These are phyloP conservation scores for Arvicanthis niloticus DNA, from an alignment of 2,113 vertebrate species.

Conservation along the genomic window DNA sequence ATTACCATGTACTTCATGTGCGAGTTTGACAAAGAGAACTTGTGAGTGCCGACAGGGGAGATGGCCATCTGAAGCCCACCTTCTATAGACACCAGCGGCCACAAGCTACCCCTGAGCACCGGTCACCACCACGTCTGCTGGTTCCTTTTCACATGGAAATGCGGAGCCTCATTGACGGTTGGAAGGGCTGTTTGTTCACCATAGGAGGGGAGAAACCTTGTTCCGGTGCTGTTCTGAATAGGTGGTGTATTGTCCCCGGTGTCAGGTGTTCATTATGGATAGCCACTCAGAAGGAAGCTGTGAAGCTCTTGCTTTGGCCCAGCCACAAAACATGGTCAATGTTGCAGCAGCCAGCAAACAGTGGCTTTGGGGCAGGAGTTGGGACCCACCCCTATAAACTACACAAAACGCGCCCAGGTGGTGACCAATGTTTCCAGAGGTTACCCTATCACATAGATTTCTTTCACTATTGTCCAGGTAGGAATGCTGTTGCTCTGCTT, in stretches of 20 bases:
- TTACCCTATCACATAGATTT: neutral
- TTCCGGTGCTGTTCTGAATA: neutral
- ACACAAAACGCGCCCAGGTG: neutral
- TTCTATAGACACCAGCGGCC: neutral
- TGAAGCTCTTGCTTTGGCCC: neutral
- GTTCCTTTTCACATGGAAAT: neutral
- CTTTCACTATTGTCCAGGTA: neutral
- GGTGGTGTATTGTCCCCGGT: neutral
- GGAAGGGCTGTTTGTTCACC: neutral
- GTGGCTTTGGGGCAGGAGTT: rapidly evolving
- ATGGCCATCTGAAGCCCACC: neutral
- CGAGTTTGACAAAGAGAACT: conserved; percentile 96
- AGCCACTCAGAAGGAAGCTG: too few relatives aligned
- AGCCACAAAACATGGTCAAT: neutral
- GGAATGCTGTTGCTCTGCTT: neutral
- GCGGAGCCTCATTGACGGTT: neutral
- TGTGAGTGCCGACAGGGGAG: conserved; percentile 83
- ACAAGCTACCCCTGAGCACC: neutral
- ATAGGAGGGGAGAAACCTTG: neutral
- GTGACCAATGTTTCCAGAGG: neutral
- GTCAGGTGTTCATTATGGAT: neutral
- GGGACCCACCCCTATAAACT: neutral
- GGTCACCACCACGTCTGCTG: neutral
- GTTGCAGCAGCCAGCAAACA: too few relatives aligned
- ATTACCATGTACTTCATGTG: conserved; percentile 98